Conservation (phyloP, 2,888 invertebrate genomes). For the Apodemia duryi region DNA sequence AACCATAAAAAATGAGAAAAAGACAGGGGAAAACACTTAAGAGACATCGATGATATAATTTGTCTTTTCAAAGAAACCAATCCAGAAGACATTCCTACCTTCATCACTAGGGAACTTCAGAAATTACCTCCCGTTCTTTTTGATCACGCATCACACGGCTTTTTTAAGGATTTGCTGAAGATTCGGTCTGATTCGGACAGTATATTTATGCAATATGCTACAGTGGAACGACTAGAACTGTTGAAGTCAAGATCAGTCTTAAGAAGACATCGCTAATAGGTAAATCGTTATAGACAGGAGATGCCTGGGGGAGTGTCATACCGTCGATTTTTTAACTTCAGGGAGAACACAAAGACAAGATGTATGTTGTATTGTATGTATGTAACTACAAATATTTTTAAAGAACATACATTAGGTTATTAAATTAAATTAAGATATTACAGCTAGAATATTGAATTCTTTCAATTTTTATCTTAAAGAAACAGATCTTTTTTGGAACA, state of each 20-base stretch:
- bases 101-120: conserved; percentile 1
- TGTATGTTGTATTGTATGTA: too few species aligned
- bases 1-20: conserved; percentile 17
- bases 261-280: too few species aligned
- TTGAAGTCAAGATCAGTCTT: too few species aligned
- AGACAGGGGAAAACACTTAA: conserved; percentile 21
- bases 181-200: neutral
- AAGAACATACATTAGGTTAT: too few species aligned
- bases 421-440: too few species aligned
- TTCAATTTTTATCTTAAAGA: too few species aligned
- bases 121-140: conserved; percentile 15
- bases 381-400: too few species aligned
- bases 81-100: conserved; percentile 26
- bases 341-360: neutral
- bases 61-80: conserved; percentile 11
- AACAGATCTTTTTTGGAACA: too few species aligned
- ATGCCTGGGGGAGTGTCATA: conserved; percentile 31
- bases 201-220: neutral
- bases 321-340: conserved; percentile 30
- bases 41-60: conserved; percentile 24
- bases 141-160: neutral
- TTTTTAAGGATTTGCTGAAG: conserved; percentile 7
- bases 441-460: too few species aligned
- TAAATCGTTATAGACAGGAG: too few species aligned
- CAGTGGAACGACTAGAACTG: conserved; percentile 2